Evolutionary conservation across 1,140 invertebrate species (phyloP).

Genomic region (Drosophila varians): DNA sequence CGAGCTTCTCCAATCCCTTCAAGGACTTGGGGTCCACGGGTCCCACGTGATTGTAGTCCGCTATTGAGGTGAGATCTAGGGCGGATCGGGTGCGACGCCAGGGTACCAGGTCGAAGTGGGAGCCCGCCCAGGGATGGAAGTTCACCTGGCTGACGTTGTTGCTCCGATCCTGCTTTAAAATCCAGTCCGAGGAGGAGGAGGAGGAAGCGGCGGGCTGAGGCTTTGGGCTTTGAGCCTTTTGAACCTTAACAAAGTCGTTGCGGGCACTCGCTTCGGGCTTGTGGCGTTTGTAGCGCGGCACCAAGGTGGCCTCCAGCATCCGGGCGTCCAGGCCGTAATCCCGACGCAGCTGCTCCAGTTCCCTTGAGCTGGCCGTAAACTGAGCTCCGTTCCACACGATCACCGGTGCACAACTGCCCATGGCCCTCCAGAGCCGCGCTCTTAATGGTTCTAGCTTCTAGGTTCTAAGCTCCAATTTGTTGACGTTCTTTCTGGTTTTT

Average conservation of each 20-base stretch:
- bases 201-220: not conserved
- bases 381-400: conserved; percentile 78
- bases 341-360: conserved; percentile 67
- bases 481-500: conserved; percentile 18
- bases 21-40: conserved; percentile 51
- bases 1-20: conserved; percentile 64
- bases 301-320: conserved; percentile 68
- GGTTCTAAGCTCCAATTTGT: conserved; percentile 1
- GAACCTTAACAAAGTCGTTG: conserved; percentile 44
- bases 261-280: conserved; percentile 66
- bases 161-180: conserved; percentile 61
- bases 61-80: conserved; percentile 53
- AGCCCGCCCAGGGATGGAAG: conserved; percentile 72
- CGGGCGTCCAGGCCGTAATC: conserved; percentile 75
- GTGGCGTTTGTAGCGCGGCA: conserved; percentile 74
- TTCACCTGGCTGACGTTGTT: conserved; percentile 63
- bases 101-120: conserved; percentile 77
- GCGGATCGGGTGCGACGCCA: conserved; percentile 74
- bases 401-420: conserved; percentile 57
- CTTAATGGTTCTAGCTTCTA: not conserved
- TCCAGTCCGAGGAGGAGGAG: conserved; percentile 59
- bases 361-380: conserved; percentile 70
- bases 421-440: not conserved
- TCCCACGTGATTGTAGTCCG: conserved; percentile 49
- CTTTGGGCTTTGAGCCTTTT: not conserved